Evolutionary conservation across 2,113 vertebrate genomes (phyloP), one percentile per base, ranked within the genome.

Genomic region (Grammomys dolichurus): DNA sequence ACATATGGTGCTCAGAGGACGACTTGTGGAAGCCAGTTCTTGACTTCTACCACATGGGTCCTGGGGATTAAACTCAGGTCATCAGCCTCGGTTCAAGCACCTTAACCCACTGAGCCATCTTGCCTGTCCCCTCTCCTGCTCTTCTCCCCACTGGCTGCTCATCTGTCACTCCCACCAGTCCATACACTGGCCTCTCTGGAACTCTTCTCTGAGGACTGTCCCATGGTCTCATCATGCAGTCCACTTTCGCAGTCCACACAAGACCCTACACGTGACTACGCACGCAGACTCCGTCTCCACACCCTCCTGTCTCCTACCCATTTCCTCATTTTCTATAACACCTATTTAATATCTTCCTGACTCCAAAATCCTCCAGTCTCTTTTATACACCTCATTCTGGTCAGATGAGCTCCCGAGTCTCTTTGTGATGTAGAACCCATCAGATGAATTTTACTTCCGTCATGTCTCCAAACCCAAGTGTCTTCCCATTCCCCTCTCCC

Each of bases 241-340:
- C 70, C 22, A 11, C 4, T 11, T 16, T 36, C 28, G 40, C 31
- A 40, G 67, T 40, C 40, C 82, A 19, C 5, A 20, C 33, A 4
- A 16, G 46, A 13, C 65, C 36, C 56, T 6, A 0, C 2, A 2
- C 22, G 17, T 20, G 67, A 17, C 7, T 7, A 4, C 8, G 0
- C 51, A 80, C 56, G 28, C 40, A 24, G 4, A 4, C 1, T 40
- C 65, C 26, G 20, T 81, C 72, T 58, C 24, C 77, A n/a, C 9
- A 2, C 16, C 58, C 81, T 75, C 19, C 28, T 22, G 67, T 22
- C 17, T 7, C n/a, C n/a, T 24, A 56, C 10, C 51, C 24, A 7
- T 14, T 1, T 46, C 33, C 20, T 22, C 54, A 1, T 43, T 31
- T 31, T 82, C 20, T 28, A n/a, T n/a, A 67, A 75, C 7, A 13